Conservation (phyloP, 2,113 vertebrate genomes). For the Orycteropus afer region DNA sequence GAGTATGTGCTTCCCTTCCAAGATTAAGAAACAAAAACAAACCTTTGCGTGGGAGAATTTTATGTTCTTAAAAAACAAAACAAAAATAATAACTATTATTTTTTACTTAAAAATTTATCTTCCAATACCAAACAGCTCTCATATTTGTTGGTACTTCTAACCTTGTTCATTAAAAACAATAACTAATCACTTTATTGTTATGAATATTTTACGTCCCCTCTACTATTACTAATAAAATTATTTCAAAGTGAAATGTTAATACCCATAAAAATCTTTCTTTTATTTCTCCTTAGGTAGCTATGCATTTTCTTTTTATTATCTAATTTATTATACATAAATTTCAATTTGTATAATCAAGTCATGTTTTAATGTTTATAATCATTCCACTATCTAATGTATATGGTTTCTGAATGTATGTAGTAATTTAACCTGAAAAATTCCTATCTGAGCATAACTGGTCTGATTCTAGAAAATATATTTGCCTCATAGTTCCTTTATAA, state of each 20-base stretch:
- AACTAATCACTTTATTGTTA: background rate
- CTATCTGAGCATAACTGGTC: background rate
- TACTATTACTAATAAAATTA: background rate
- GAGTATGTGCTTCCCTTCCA: background rate
- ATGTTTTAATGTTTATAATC: slow-evolving; percentile 46
- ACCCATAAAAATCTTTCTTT: background rate
- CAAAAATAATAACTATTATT: background rate
- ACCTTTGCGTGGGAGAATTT: background rate
- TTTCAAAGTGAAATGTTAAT: slow-evolving; percentile 46
- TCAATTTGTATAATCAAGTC: slow-evolving; percentile 1
- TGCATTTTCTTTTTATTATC: slow-evolving; percentile 34
- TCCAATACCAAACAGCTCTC: background rate
- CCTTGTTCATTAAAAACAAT: background rate
- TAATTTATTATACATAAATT: slow-evolving; percentile 34
- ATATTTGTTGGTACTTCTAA: background rate
- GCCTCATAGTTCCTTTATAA: background rate
- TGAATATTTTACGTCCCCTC: background rate
- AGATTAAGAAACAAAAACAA: background rate
- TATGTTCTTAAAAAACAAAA: background rate
- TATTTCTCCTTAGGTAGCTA: background rate
- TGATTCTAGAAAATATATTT: background rate
- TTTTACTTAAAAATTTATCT: background rate
- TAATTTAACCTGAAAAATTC: background rate
- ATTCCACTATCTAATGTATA: slow-evolving; percentile 24
- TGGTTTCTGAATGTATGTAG: background rate